Conservation (phyloP, 2,888 invertebrate species). For the Agrochola circellaris region DNA sequence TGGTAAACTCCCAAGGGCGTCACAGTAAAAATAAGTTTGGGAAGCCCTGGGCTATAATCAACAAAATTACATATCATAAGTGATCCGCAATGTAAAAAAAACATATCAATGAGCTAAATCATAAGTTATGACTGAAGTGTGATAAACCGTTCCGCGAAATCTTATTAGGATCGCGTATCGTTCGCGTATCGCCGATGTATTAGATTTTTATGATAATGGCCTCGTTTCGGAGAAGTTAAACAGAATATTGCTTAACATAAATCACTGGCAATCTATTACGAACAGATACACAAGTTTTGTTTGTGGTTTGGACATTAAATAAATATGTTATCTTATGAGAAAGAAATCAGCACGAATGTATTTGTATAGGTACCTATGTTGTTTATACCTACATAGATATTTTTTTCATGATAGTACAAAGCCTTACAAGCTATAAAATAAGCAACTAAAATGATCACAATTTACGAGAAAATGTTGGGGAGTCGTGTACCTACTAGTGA, state of each 20-base stretch:
- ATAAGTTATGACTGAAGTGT: conserved; percentile 43
- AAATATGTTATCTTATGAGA: not conserved
- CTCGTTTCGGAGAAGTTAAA: conserved; percentile 48
- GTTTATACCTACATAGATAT: not conserved
- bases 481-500: too few species aligned
- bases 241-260: conserved; percentile 57
- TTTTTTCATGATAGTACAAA: not conserved
- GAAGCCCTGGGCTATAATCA: too few species aligned
- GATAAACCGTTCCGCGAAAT: conserved; percentile 48
- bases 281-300: conserved; percentile 32
- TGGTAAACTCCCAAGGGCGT: too few species aligned
- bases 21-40: too few species aligned
- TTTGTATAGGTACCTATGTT: not conserved
- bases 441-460: too few species aligned
- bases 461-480: too few species aligned
- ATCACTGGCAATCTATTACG: conserved; percentile 50
- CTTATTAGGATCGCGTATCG: conserved; percentile 47
- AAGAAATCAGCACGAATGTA: not conserved
- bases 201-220: conserved; percentile 62
- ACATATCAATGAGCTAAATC: conserved; percentile 27
- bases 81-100: conserved; percentile 15
- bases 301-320: conserved; percentile 5
- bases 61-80: not conserved
- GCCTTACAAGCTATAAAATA: too few species aligned
- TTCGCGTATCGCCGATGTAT: conserved; percentile 49